These are phyloP conservation scores for Craseonycteris thonglongyai DNA, from an alignment of 2,113 vertebrate genomes.

Conservation along the genomic window DNA sequence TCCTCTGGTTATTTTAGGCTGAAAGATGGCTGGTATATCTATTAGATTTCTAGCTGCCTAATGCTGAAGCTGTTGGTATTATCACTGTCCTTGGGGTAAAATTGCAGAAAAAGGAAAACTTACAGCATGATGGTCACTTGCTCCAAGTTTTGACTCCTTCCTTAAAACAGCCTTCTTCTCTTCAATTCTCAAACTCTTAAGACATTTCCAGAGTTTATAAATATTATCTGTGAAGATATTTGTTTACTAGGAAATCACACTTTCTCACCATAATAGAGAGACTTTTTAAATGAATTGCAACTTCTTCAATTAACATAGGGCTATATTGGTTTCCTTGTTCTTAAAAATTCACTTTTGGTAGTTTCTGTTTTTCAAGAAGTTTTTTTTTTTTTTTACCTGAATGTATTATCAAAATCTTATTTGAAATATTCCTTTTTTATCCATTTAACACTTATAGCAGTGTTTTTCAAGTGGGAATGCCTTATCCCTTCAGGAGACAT, in stretches of 20 bases:
- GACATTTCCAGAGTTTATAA: background rate
- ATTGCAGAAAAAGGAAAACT: background rate
- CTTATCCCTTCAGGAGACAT: background rate
- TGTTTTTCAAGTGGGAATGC: background rate
- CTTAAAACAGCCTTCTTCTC: background rate
- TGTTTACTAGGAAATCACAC: background rate
- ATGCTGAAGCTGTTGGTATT: background rate
- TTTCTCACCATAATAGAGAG: background rate
- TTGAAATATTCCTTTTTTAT: background rate
- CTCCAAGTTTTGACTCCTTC: background rate
- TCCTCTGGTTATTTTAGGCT: background rate
- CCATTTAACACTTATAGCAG: background rate
- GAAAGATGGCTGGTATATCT: background rate
- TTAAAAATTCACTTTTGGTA: background rate
- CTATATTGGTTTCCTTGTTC: background rate
- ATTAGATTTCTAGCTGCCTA: no score
- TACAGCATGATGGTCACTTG: background rate
- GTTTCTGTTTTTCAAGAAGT: background rate
- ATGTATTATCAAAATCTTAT: background rate
- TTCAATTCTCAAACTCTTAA: background rate
- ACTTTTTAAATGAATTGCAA: background rate
- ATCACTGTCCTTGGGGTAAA: background rate
- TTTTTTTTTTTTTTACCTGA: background rate
- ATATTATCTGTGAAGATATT: background rate
- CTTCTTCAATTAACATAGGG: background rate